Percentiles rank a stretch among this genome's conserved stretches.
phyloP scores from a whole-genome alignment of 2,113 vertebrate genomes.

The Fulmarus glacialis region DNA sequence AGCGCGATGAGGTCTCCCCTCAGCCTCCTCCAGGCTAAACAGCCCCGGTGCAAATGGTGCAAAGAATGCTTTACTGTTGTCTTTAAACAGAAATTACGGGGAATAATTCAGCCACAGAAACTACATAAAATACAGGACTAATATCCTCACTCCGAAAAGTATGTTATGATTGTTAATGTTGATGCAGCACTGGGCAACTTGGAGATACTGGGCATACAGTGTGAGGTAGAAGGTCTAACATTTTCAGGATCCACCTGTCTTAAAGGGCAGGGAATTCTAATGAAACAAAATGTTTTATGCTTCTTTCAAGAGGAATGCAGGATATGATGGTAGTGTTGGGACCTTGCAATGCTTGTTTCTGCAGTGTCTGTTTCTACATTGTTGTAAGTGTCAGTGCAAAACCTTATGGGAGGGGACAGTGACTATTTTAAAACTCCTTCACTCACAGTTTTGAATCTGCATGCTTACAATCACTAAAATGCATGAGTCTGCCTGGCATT shows the following conservation, averaged over 20 bases:
- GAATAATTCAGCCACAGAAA: background rate
- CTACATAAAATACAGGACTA: background rate
- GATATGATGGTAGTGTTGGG: fast-evolving
- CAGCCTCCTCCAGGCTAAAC: no score
- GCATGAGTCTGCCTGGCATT: background rate
- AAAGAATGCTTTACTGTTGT: background rate
- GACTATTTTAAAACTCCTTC: background rate
- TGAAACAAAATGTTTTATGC: background rate
- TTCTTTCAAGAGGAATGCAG: background rate
- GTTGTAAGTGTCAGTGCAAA: background rate
- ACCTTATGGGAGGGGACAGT: background rate
- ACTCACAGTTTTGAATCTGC: fast-evolving
- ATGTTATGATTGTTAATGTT: background rate
- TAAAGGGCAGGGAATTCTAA: background rate
- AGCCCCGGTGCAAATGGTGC: no score
- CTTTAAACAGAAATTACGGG: background rate
- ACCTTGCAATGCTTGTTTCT: background rate
- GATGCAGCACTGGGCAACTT: background rate
- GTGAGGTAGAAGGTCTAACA: background rate
- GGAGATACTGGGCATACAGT: background rate
- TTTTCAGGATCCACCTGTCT: background rate
- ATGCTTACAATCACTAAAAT: fast-evolving
- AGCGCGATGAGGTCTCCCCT: no score
- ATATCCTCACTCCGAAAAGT: fast-evolving
- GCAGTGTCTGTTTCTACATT: background rate